Percentiles rank a stretch among this genome's conserved stretches.
phyloP scores from a whole-genome alignment of 2,797 vertebrate genomes.

The Poecilia wingei region DNA sequence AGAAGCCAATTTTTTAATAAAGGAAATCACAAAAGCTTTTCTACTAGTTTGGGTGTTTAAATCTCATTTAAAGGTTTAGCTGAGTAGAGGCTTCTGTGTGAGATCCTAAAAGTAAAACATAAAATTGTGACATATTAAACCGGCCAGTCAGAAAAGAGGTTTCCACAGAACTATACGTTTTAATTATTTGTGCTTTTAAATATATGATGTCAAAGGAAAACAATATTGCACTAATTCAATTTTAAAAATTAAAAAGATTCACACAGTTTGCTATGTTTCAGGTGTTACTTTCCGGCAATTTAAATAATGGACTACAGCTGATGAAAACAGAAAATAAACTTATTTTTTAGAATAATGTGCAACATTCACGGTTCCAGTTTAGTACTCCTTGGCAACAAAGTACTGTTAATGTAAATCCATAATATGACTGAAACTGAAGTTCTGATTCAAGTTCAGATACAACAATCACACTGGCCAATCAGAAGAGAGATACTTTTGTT shows the following conservation, averaged over 20 bases:
- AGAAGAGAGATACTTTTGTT: not conserved
- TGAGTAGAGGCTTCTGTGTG: not conserved
- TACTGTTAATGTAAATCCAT: not conserved
- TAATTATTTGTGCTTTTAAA: not conserved
- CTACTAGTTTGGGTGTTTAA: not conserved
- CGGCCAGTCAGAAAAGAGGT: not conserved
- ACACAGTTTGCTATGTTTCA: not conserved
- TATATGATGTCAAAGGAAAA: not conserved
- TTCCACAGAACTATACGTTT: not conserved
- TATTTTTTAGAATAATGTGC: not conserved
- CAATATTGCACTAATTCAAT: not conserved
- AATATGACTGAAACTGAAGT: not conserved
- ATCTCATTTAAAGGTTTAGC: not conserved
- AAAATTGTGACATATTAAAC: not conserved
- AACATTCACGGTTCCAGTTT: not conserved
- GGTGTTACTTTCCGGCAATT: not conserved
- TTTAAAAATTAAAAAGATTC: not conserved
- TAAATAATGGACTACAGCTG: not conserved
- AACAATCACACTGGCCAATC: not conserved
- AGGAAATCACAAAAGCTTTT: not conserved
- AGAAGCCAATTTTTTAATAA: constrained; percentile 29
- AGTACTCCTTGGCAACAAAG: not conserved
- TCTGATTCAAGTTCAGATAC: too few species aligned
- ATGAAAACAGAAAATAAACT: not conserved
- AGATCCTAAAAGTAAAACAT: not conserved